A percentile compares a stretch with the other conserved stretches of the same genome.
These are phyloP conservation scores for Channa striata DNA, from an alignment of 2,797 vertebrate genomes.

Conservation along the genomic window DNA sequence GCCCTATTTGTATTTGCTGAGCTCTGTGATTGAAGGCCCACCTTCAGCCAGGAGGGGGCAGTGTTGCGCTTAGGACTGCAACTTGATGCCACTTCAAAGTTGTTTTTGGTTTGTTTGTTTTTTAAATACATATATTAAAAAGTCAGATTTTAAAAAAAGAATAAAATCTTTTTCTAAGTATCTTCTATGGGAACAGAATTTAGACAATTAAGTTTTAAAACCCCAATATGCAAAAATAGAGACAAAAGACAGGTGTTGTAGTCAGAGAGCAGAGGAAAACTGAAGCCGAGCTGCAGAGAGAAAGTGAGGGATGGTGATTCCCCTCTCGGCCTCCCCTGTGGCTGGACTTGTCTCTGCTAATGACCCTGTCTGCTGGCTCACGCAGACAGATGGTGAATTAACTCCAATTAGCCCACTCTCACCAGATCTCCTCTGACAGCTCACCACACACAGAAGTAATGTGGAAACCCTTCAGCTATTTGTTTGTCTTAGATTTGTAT, in stretches of 20 bases:
- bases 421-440: constrained; percentile 78
- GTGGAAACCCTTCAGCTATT: constrained; percentile 7
- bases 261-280: constrained; percentile 35
- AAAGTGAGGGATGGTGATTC: constrained; percentile 68
- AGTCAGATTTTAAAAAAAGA: constrained; percentile 17
- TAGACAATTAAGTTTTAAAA: background rate
- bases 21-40: background rate
- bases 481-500: constrained; percentile 13
- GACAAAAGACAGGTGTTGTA: constrained; percentile 23
- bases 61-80: constrained; percentile 29
- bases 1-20: background rate
- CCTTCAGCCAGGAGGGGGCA: constrained; percentile 70
- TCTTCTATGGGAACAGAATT: background rate
- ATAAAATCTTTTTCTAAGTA: background rate
- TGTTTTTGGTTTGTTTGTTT: no score
- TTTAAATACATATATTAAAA: no score
- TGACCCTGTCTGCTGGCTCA: constrained; percentile 80
- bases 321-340: constrained; percentile 78
- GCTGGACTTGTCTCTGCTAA: constrained; percentile 83
- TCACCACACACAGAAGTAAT: constrained; percentile 38
- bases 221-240: background rate
- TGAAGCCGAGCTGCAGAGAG: constrained; percentile 43
- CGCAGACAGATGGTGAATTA: constrained; percentile 84
- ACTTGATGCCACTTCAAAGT: constrained; percentile 19
- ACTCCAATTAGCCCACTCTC: constrained; percentile 83